Evolutionary conservation across 2,888 invertebrate species (phyloP), one percentile per base, ranked within the genome.

Genomic region (Philaethria dido): DNA sequence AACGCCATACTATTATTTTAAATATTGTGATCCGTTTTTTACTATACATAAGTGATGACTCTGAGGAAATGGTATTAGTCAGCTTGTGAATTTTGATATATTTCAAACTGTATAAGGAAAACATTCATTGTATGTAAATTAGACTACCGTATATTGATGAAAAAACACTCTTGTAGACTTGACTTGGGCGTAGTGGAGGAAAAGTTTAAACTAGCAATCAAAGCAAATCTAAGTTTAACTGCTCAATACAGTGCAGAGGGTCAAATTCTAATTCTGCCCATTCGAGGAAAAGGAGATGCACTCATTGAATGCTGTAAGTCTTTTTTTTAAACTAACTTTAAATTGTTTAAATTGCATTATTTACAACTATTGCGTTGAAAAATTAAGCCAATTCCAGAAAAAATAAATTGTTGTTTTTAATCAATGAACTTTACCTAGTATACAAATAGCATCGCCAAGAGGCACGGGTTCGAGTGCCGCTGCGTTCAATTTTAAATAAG

Each of bases 161-260:
- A 29, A 16, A 33, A 29, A 50, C 69, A 20, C 63, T 66, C 25
- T 84, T 86, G 62, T 82, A 93, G 93, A 68, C 62, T 86, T 13
- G 79, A 79, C 9, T 64, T 91, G 5, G 83, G 80, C 11, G 78
- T 81, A 54, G 63, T 70, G 0, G 83, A 86, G 11, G 86, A 88
- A 54, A 74, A 70, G 4, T 88, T 92, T 70, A 75, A 75, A 2
- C 68, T 93, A 18, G 75, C 76, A 22, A 83, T 90, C 74, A 86
- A 87, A 69, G 80, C 81, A 13, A 84, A 90, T 74, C 69, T 93
- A 52, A 86, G 80, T 55, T 79, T 93, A 68, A 84, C 78, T 0
- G 92, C 93, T 2, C 81, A 91, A 44, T 94, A 93, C 76, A 85
- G 81, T 6, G 83, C 92, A 0, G 89, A 91, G 60, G 94, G 94